A percentile compares a stretch with the other conserved stretches of the same genome.
phyloP scores from a whole-genome alignment of 2,113 vertebrate species.

The Acanthochromis polyacanthus region DNA sequence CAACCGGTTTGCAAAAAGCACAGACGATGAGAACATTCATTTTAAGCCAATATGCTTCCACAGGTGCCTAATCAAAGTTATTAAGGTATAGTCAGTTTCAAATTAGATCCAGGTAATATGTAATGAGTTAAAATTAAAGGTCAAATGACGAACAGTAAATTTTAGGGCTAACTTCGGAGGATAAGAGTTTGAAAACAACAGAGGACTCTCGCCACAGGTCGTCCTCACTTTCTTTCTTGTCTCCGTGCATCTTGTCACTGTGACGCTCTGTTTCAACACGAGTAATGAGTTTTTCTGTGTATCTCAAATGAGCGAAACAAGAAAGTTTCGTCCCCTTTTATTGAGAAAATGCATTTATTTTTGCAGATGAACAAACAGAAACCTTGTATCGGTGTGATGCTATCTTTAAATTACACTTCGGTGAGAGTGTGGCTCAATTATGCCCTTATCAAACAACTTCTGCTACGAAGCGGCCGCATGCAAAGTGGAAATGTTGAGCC shows the following conservation, averaged over 20 bases:
- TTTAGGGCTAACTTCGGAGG: not conserved
- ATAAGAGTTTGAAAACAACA: not conserved
- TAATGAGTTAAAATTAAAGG: not conserved
- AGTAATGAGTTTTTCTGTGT: not conserved
- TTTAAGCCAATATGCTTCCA: not conserved
- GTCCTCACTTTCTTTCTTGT: no score
- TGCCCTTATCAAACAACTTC: not conserved
- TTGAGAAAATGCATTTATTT: slow-evolving; percentile 37
- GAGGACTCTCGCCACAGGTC: no score
- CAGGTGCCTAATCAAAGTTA: slow-evolving; percentile 21
- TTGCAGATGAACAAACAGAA: slow-evolving; percentile 34
- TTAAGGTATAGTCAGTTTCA: slow-evolving; percentile 19
- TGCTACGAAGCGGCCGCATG: slow-evolving; percentile 7
- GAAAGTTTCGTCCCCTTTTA: slow-evolving; percentile 11
- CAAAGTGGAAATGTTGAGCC: not conserved
- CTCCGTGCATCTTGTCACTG: no score
- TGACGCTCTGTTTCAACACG: not conserved
- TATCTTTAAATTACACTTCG: slow-evolving; percentile 53
- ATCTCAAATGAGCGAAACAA: slow-evolving; percentile 8
- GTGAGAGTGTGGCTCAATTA: slow-evolving; percentile 27
- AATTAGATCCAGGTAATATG: slow-evolving; percentile 25
- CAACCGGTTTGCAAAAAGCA: slow-evolving; percentile 27
- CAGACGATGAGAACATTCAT: not conserved
- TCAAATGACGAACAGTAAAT: not conserved
- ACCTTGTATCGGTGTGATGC: slow-evolving; percentile 21